These are phyloP conservation scores for Trachops cirrhosus DNA, from an alignment of 2,797 vertebrate genomes.

Conservation along the genomic window DNA sequence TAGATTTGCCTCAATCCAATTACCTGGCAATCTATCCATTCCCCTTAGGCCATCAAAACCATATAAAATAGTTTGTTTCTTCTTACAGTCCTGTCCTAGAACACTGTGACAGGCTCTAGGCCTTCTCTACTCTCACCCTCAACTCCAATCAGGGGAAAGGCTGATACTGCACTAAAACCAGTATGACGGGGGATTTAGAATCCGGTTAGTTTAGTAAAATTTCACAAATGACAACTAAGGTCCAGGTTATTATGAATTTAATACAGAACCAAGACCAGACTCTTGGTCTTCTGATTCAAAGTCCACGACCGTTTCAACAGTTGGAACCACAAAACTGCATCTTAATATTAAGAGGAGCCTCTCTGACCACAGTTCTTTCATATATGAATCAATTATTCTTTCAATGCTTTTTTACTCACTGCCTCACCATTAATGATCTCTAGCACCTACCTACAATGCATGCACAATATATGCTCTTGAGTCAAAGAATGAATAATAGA, in stretches of 20 bases:
- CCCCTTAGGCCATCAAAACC: neutral
- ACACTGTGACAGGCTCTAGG: neutral
- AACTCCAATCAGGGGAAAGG: neutral
- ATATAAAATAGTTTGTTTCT: neutral
- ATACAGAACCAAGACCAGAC: slow-evolving; percentile 13
- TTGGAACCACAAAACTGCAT: slow-evolving; percentile 5
- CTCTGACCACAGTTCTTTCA: neutral
- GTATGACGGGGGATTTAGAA: neutral
- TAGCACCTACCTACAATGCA: neutral
- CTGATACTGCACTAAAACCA: neutral
- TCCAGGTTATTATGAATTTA: neutral
- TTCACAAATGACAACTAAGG: neutral
- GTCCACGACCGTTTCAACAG: neutral
- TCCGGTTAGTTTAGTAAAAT: neutral
- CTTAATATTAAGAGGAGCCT: neutral
- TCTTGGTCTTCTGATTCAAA: slow-evolving; percentile 34
- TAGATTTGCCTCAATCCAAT: neutral
- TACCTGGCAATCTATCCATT: neutral
- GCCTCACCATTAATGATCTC: neutral
- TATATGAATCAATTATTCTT: slow-evolving; percentile 16
- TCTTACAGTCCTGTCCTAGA: neutral
- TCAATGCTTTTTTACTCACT: neutral
- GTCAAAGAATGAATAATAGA: neutral
- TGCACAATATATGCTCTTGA: neutral
- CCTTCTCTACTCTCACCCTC: neutral